Percentiles rank a stretch among this genome's conserved stretches.
Evolutionary conservation across 2,113 vertebrate species (phyloP).

Genomic region (Lophura nycthemera): DNA sequence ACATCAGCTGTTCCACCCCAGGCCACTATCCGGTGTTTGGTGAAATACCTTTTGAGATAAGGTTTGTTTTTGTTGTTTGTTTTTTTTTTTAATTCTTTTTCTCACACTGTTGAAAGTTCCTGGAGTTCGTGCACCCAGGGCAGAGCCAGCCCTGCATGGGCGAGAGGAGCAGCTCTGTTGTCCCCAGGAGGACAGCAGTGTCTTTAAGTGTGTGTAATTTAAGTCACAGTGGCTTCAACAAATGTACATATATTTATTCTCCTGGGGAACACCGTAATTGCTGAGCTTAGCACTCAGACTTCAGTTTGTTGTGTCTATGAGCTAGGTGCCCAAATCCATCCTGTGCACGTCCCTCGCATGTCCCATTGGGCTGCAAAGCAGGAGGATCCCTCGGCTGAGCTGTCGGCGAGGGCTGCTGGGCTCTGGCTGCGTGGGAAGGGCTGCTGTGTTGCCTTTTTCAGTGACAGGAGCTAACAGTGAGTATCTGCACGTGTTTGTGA

Average conservation of each 20-base stretch:
- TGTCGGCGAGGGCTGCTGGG: fast-evolving
- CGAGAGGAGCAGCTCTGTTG: fast-evolving
- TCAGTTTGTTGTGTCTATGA: not conserved
- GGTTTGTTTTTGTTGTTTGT: not conserved
- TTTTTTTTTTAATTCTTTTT: not conserved
- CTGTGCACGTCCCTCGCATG: not conserved
- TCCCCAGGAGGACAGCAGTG: fast-evolving
- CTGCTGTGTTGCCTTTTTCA: fast-evolving
- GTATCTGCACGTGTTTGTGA: fast-evolving
- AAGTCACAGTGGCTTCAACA: not conserved
- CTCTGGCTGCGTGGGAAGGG: not conserved
- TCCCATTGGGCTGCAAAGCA: not conserved
- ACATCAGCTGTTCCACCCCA: slow-evolving; percentile 12
- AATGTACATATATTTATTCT: not conserved
- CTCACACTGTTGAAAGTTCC: not conserved
- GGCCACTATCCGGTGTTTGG: not conserved
- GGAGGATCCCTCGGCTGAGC: not conserved
- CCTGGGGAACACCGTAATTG: not conserved
- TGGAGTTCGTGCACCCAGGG: not conserved
- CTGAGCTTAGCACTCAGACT: not conserved
- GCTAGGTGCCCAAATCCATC: not conserved
- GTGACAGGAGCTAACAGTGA: not conserved
- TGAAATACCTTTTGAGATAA: slow-evolving; percentile 39
- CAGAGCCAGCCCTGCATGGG: not conserved
- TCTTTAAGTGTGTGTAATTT: not conserved